Evolutionary conservation across 1,140 invertebrate genomes (phyloP).

Genomic region (Procambarus clarkii): DNA sequence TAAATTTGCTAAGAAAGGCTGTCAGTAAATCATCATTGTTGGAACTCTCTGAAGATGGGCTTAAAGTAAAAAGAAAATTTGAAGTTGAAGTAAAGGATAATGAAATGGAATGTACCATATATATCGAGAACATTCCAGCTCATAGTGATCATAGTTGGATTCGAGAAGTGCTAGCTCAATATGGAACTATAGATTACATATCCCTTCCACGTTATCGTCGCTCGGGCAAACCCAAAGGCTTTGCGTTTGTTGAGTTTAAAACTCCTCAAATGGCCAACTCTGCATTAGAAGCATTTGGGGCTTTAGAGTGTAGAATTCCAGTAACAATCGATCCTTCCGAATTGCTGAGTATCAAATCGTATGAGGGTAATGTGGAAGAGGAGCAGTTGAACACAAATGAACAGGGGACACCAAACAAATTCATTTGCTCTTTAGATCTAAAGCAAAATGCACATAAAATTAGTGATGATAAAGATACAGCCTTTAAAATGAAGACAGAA

Average conservation of each 20-base stretch:
- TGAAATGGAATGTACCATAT: slow-evolving; percentile 52
- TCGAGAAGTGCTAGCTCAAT: slow-evolving; percentile 41
- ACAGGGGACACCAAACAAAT: neutral
- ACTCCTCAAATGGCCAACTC: slow-evolving; percentile 48
- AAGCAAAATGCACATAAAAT: neutral
- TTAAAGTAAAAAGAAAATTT: slow-evolving; percentile 34
- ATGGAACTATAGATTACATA: slow-evolving; percentile 56
- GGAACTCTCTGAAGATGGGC: slow-evolving; percentile 46
- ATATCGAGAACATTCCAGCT: slow-evolving; percentile 56
- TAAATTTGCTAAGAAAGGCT: slow-evolving; percentile 36
- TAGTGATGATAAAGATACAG: neutral
- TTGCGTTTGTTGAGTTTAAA: slow-evolving; percentile 63
- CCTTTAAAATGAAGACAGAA: neutral
- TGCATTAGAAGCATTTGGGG: slow-evolving; percentile 56
- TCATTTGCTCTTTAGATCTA: neutral
- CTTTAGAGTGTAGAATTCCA: slow-evolving; percentile 47
- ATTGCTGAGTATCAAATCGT: slow-evolving; percentile 47
- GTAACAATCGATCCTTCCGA: slow-evolving; percentile 26
- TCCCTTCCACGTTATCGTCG: slow-evolving; percentile 42
- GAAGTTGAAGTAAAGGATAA: slow-evolving; percentile 26
- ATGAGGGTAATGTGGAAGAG: neutral
- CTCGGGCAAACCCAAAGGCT: slow-evolving; percentile 54
- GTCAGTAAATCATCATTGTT: slow-evolving; percentile 52
- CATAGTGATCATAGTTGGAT: slow-evolving; percentile 58
- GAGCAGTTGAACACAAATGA: neutral